These are phyloP conservation scores for Blastomussa wellsi DNA, from an alignment of 92 coral and sea anemone species.

Conservation along the genomic window DNA sequence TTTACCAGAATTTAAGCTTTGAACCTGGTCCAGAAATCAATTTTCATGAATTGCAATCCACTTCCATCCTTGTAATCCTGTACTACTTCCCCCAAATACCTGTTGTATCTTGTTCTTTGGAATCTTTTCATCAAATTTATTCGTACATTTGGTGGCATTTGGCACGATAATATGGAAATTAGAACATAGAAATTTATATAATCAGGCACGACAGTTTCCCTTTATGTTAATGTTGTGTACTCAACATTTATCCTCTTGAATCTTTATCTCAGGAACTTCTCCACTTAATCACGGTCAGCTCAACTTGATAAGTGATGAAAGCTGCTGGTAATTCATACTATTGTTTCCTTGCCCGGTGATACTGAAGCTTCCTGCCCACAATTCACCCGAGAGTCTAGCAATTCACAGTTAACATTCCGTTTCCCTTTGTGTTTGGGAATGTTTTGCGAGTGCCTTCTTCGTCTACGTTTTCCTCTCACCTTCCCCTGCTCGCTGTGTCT, in stretches of 20 bases:
- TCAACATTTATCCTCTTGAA: neutral
- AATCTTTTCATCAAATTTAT: too few relatives aligned
- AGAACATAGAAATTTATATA: too few relatives aligned
- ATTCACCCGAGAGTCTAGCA: neutral
- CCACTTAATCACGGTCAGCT: neutral
- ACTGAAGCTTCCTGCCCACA: neutral
- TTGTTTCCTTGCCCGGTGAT: slow-evolving; percentile 28
- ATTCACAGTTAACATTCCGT: slow-evolving; percentile 1
- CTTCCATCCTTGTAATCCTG: too few relatives aligned
- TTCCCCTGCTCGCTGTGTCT: neutral
- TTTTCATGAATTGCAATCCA: too few relatives aligned
- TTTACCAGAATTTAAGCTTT: too few relatives aligned
- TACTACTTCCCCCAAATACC: too few relatives aligned
- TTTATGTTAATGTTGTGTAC: neutral
- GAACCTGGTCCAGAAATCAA: too few relatives aligned
- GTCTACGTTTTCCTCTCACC: slow-evolving; percentile 11
- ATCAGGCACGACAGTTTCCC: too few relatives aligned
- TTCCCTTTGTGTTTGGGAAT: neutral
- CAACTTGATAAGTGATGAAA: neutral
- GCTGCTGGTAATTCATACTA: neutral
- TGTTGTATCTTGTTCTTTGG: too few relatives aligned
- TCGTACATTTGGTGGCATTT: too few relatives aligned
- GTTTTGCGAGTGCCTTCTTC: neutral
- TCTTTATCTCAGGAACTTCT: neutral
- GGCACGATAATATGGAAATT: too few relatives aligned